Evolutionary conservation across 1,140 invertebrate species (phyloP), one percentile per base, ranked within the genome.

Genomic region (Drosophila navojoa): DNA sequence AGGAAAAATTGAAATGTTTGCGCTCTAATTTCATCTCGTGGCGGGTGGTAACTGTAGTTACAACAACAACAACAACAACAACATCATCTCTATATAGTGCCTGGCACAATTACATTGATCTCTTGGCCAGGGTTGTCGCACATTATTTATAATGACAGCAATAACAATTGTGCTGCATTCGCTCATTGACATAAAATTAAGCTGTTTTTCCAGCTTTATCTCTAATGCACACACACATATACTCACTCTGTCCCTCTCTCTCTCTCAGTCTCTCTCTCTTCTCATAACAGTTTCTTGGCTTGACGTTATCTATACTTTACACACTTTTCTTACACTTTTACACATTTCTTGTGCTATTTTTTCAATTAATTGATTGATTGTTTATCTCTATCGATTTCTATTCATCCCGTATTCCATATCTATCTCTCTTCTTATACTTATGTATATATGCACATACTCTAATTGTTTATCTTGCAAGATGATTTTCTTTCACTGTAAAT

Each of bases 61-160:
- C 55, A 58, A 38, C 44, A 67, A 42, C 50, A 78, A 80, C 53
- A 58, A 38, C 44, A 58, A 50, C 32, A 49, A 38, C 55, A 50
- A 29, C 29, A 58, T 29, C 49, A 86, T 78, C 15, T 44, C 16
- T 81, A 75, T 22, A 77, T 79, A 86, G 80, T 71, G 78, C 74
- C 85, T 77, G 77, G 76, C 72, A 58, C 76, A 82, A 84, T 82
- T 84, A 84, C 75, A 53, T 53, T 64, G 27, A 35, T 52, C 62
- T 47, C 59, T n/a, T 11, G 5, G 9, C 15, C n/a, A 61, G 61
- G 40, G 68, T 63, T 66, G 50, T 16, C 42, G 35, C 11, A 74
- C 74, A 86, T 78, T 86, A 86, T 81, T 86, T 81, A 77, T 81
- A 86, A 85, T 81, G 74, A 67, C 63, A 62, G 81, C 78, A 81